Percentiles rank a stretch among this genome's conserved stretches.
These are phyloP conservation scores for Euura lappo DNA, from an alignment of 1,140 invertebrate genomes.

Conservation along the genomic window DNA sequence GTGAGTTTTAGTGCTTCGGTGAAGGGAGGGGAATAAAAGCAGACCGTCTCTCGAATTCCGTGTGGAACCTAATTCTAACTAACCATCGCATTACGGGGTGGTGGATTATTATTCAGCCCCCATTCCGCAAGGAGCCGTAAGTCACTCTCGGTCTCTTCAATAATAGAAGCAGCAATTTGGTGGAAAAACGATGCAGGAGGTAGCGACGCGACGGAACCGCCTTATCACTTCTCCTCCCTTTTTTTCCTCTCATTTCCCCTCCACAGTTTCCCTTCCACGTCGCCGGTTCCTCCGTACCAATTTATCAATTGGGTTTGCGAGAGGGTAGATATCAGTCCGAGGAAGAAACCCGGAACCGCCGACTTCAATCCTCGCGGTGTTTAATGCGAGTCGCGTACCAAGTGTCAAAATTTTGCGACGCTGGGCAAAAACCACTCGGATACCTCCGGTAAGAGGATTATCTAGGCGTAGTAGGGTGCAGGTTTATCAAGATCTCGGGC, in stretches of 20 bases:
- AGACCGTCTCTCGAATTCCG: no score
- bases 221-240: neutral
- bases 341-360: no score
- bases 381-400: no score
- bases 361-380: no score
- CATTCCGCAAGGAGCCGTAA: neutral
- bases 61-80: neutral
- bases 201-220: neutral
- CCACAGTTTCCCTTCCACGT: neutral
- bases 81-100: neutral
- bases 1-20: neutral
- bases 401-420: no score
- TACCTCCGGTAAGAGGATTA: no score
- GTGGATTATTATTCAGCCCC: neutral
- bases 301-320: neutral
- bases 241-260: neutral
- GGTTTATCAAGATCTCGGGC: neutral
- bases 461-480: neutral
- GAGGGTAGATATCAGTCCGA: no score
- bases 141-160: neutral
- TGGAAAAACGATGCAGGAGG: neutral
- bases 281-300: neutral
- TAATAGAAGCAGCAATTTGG: conserved; percentile 7
- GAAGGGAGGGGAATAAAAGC: neutral
- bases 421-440: no score